Conservation (phyloP, 2,888 invertebrate genomes). For the Camptogramma bilineatum region DNA sequence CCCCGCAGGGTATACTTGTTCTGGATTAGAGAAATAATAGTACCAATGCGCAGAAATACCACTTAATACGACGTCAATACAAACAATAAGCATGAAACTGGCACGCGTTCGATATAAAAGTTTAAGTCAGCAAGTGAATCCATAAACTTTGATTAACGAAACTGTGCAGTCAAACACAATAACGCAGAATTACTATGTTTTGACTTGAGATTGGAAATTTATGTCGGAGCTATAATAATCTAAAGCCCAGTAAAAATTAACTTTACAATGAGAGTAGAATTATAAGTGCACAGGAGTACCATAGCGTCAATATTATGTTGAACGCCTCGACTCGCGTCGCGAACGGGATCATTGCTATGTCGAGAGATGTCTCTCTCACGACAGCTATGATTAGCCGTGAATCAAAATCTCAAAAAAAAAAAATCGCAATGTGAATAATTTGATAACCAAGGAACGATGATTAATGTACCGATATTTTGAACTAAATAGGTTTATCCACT, state of each 20-base stretch:
- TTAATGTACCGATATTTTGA: conserved; percentile 16
- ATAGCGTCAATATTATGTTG: conserved; percentile 23
- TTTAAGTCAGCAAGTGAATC: not conserved
- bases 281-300: not conserved
- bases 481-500: conserved; percentile 2
- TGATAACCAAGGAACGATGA: conserved; percentile 20
- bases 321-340: conserved; percentile 56
- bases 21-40: conserved; percentile 14
- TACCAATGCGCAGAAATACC: not conserved
- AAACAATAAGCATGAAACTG: not conserved
- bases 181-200: not conserved
- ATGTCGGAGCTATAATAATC: not conserved
- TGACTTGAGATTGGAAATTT: not conserved
- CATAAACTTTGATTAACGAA: not conserved
- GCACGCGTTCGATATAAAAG: not conserved
- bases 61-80: conserved; percentile 4
- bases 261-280: conserved; percentile 4
- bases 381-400: conserved; percentile 24
- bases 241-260: not conserved
- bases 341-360: conserved; percentile 16
- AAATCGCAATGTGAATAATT: conserved; percentile 18
- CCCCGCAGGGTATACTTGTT: conserved; percentile 54
- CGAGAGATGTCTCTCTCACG: conserved; percentile 9
- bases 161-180: not conserved
- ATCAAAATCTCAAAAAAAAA: conserved; percentile 18